Evolutionary conservation across 2,888 invertebrate genomes (phyloP).

Genomic region (Diplazon laetatorius): DNA sequence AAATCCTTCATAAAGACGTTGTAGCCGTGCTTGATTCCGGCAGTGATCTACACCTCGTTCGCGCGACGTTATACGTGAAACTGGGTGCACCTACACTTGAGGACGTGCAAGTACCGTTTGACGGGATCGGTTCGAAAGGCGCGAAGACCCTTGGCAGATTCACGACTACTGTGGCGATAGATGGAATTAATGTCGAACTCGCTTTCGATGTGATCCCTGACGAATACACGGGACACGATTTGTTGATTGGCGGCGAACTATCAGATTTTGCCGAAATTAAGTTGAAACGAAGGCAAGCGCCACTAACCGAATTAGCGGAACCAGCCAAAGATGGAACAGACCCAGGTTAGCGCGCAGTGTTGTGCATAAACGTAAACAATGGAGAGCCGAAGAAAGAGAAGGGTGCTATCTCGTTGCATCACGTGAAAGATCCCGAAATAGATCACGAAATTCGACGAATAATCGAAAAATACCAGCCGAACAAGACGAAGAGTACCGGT

Average conservation of each 20-base stretch:
- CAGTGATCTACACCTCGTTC: slow-evolving; percentile 57
- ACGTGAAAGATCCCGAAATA: neutral
- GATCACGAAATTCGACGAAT: slow-evolving; percentile 14
- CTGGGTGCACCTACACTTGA: slow-evolving; percentile 41
- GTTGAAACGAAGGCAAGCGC: slow-evolving; percentile 37
- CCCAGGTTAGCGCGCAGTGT: slow-evolving; percentile 13
- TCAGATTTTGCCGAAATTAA: neutral
- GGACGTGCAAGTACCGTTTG: slow-evolving; percentile 23
- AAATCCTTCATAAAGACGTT: slow-evolving; percentile 32
- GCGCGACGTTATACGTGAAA: slow-evolving; percentile 28
- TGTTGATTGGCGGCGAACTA: slow-evolving; percentile 53
- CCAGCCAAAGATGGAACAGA: slow-evolving; percentile 2
- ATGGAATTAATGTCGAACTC: slow-evolving; percentile 5
- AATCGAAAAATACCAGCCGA: slow-evolving; percentile 65
- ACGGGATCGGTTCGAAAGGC: slow-evolving; percentile 38
- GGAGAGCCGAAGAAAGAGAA: neutral
- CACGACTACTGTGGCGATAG: slow-evolving; percentile 17
- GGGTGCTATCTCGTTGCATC: slow-evolving; percentile 1
- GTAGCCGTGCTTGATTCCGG: slow-evolving; percentile 58
- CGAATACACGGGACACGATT: slow-evolving; percentile 21
- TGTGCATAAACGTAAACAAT: no score
- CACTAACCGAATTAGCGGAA: slow-evolving; percentile 24
- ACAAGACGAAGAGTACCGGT: slow-evolving; percentile 61
- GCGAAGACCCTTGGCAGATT: slow-evolving; percentile 50
- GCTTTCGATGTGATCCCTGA: no score